Percentiles rank a stretch among this genome's conserved stretches.
These are phyloP conservation scores for Petrocephalus microphthalmus DNA, from an alignment of 2,113 vertebrate species.

Conservation along the genomic window DNA sequence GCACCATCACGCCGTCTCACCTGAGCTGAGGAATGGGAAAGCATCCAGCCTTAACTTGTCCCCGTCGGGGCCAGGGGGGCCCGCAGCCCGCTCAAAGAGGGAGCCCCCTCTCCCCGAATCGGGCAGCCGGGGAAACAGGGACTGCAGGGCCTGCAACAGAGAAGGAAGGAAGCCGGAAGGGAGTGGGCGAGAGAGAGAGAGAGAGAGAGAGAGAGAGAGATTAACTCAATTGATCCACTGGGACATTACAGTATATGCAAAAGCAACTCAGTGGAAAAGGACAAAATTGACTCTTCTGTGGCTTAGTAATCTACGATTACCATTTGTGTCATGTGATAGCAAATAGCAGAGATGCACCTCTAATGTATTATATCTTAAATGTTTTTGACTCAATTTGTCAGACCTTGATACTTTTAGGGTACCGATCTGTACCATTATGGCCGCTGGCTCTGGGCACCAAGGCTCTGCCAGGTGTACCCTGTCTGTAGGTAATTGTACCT, in stretches of 20 bases:
- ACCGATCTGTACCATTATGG: too few species aligned
- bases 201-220: conserved; percentile 7
- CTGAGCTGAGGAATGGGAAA: conserved; percentile 75
- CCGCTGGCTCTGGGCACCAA: too few species aligned
- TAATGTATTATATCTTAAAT: background rate
- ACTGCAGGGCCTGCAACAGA: conserved; percentile 69
- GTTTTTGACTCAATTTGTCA: background rate
- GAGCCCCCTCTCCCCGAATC: conserved; percentile 62
- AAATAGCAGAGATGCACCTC: background rate
- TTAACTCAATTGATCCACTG: background rate
- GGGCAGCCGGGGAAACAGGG: conserved; percentile 78
- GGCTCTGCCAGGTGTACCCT: too few species aligned
- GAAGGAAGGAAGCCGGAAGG: background rate
- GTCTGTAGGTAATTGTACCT: too few species aligned
- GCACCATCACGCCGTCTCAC: conserved; percentile 51
- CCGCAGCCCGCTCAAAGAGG: conserved; percentile 65
- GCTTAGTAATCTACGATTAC: background rate
- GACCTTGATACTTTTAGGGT: background rate
- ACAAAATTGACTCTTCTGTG: background rate
- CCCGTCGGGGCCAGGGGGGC: conserved; percentile 62
- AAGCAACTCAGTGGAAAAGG: conserved; percentile 1
- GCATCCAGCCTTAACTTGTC: conserved; percentile 79
- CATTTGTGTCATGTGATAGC: background rate
- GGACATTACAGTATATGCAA: background rate
- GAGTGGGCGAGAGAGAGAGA: background rate